Evolutionary conservation across 2,888 invertebrate species (phyloP).

Genomic region (Tetanocera ferruginea): DNA sequence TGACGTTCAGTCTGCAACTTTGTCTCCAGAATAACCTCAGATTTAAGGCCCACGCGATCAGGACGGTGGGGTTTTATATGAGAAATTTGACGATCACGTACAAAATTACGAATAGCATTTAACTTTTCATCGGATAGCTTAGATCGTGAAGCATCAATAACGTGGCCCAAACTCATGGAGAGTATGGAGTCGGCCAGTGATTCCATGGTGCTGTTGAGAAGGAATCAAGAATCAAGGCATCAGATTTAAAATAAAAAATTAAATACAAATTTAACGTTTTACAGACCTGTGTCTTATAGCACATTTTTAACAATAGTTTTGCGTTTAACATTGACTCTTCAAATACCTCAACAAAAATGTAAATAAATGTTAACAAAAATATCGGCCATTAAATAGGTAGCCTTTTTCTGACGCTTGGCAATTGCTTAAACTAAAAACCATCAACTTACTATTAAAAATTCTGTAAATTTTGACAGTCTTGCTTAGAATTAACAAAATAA

Average conservation of each 20-base stretch:
- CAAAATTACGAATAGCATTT: conserved; percentile 56
- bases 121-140: conserved; percentile 62
- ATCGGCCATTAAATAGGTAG: neutral
- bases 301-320: neutral
- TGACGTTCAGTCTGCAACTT: conserved; percentile 58
- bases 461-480: no score
- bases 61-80: conserved; percentile 67
- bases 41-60: conserved; percentile 65
- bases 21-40: conserved; percentile 67
- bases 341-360: neutral
- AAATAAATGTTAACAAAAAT: neutral
- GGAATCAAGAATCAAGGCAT: conserved; percentile 1
- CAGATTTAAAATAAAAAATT: no score
- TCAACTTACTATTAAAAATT: neutral
- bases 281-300: no score
- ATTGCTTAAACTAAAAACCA: neutral
- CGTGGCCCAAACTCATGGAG: conserved; percentile 63
- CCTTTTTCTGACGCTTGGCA: neutral
- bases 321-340: neutral
- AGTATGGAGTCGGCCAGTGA: conserved; percentile 67
- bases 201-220: conserved; percentile 58
- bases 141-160: conserved; percentile 58
- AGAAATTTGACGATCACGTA: conserved; percentile 57
- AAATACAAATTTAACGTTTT: no score
- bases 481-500: no score